These are phyloP conservation scores for Dolichoris vasculosae DNA, from an alignment of 1,140 invertebrate genomes.

Conservation along the genomic window DNA sequence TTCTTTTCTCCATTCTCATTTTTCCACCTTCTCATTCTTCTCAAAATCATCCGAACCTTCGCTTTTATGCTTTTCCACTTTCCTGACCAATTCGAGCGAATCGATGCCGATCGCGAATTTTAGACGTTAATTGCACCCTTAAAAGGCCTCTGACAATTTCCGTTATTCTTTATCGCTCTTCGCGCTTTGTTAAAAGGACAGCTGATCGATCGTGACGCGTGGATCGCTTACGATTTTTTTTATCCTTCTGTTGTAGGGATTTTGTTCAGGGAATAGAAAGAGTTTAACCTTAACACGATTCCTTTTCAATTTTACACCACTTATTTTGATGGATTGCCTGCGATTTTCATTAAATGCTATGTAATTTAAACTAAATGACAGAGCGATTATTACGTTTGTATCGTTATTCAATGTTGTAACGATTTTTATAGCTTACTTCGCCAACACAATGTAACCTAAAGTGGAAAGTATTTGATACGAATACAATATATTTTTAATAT, in stretches of 20 bases:
- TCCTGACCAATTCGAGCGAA: too few species aligned
- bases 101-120: not conserved
- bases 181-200: not conserved
- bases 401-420: not conserved
- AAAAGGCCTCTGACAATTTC: not conserved
- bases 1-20: not conserved
- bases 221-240: not conserved
- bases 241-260: not conserved
- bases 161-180: not conserved
- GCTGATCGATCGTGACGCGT: not conserved
- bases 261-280: not conserved
- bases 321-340: not conserved
- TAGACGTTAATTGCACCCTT: slow-evolving; percentile 13
- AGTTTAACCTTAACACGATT: not conserved
- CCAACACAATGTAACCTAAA: not conserved
- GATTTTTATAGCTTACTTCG: not conserved
- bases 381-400: slow-evolving; percentile 9
- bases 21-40: not conserved
- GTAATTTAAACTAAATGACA: not conserved
- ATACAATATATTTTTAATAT: not conserved
- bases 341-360: not conserved
- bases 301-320: not conserved
- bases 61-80: not conserved
- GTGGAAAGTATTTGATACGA: not conserved
- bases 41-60: not conserved